Base-by-base conservation (phyloP, 2,888 invertebrate genomes). In the Plemyria rubiginata region DNA sequence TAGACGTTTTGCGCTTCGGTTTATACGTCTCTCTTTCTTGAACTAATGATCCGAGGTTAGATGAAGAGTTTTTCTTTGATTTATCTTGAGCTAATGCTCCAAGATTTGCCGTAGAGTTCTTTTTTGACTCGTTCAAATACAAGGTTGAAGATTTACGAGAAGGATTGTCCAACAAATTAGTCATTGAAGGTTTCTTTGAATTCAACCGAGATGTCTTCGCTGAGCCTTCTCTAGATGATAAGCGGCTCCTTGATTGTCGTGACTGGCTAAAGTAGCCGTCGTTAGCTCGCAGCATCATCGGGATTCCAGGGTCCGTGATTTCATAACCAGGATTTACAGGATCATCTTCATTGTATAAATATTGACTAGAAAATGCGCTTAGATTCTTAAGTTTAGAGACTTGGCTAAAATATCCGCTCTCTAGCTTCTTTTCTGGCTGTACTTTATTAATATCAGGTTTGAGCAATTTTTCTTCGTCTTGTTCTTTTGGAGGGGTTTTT, bases 231-330 rank as follows among this genome's bases (percentile, higher is more conserved):
- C 85, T 80, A 22, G 91, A 92, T 15, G 91, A 86, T 12, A 90
- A 29, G 68, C 79, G 84, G 66, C 90, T 92, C 73, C 75, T 85
- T 1, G 92, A 91, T 73, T 91, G 92, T 48, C 90, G 81, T 2
- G 92, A 92, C 55, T 93, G 93, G 72, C 93, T 94, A 73, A 93
- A 95, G 84, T 94, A 95, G 1, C 94, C 95, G 72, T 95, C 95
- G 67, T 95, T 95, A 8, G 94, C 93, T 64, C 90, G 81, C 28
- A 94, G 78, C 93, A 96, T 93, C 95, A 95, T 96, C 0, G 95
- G 95, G 6, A 94, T 92, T 54, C 94, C 95, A 0, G 95, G 95
- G 66, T 95, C 95, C 2, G 93, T 94, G 28, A 95, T 94, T 84
- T 95, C 94, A 74, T 95, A 95, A 32, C 95, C 95, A 0, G 94